These are phyloP conservation scores for Tetrax tetrax DNA, from an alignment of 2,113 vertebrate genomes.

Conservation along the genomic window DNA sequence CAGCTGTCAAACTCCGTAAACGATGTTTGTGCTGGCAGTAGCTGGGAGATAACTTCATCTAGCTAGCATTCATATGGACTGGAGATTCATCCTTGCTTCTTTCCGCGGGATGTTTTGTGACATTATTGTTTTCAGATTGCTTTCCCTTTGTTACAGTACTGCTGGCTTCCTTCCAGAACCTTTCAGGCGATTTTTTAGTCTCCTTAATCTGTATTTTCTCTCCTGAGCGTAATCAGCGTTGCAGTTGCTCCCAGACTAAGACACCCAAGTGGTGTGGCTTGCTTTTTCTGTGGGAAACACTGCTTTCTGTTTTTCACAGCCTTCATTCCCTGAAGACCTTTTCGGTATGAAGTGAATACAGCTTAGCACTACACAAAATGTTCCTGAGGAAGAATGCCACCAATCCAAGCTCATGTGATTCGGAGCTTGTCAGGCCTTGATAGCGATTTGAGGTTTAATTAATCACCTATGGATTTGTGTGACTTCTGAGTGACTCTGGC, in stretches of 20 bases:
- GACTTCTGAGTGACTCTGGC: neutral
- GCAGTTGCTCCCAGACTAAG: neutral
- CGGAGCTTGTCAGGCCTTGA: neutral
- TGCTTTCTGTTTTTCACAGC: neutral
- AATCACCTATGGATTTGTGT: neutral
- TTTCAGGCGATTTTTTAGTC: neutral
- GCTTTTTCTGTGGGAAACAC: neutral
- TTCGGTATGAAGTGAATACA: neutral
- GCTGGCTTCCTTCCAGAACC: conserved; percentile 41
- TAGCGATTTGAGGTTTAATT: neutral
- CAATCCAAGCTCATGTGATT: neutral
- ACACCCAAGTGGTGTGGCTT: neutral
- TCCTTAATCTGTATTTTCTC: conserved; percentile 3
- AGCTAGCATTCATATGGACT: neutral
- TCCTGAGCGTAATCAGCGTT: neutral
- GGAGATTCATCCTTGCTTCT: conserved; percentile 23
- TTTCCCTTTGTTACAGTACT: conserved; percentile 18
- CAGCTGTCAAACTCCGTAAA: neutral
- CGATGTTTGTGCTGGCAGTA: conserved; percentile 29
- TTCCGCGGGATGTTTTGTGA: conserved; percentile 37
- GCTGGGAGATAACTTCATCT: neutral
- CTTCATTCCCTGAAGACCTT: neutral
- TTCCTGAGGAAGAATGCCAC: conserved; percentile 14
- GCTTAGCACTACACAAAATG: neutral
- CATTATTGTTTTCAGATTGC: neutral